Conservation (phyloP, 35 echinoderm and acorn worm species). For the Lytechinus variegatus region DNA sequence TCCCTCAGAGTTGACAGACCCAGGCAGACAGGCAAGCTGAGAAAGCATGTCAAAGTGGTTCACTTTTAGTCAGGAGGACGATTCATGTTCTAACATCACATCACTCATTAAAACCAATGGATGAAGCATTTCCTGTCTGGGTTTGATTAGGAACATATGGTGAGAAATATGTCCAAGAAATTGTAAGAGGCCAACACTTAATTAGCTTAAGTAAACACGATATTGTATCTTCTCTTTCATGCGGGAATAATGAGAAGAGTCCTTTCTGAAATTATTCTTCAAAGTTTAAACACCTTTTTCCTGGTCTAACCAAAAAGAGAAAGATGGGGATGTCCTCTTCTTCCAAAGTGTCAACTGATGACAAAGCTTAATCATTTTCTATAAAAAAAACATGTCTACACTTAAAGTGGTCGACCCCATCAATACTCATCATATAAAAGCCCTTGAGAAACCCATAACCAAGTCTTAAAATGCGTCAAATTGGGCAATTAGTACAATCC, state of each 20-base stretch:
- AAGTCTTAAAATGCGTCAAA: not conserved
- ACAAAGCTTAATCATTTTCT: not conserved
- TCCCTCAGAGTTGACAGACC: not conserved
- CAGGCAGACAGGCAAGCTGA: not conserved
- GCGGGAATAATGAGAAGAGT: not conserved
- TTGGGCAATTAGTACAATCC: not conserved
- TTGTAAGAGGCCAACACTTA: not conserved
- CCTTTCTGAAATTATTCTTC: not conserved
- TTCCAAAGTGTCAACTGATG: not conserved
- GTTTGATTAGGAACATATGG: not conserved
- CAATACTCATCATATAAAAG: not conserved
- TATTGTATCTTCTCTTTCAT: not conserved
- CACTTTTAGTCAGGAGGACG: not conserved
- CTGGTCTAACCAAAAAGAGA: not conserved
- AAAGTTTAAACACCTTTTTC: not conserved
- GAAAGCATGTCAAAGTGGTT: not conserved
- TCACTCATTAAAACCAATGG: not conserved
- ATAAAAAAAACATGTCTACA: not conserved
- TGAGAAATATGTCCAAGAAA: not conserved
- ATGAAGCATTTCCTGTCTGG: not conserved
- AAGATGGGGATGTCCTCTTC: not conserved
- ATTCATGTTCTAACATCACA: not conserved
- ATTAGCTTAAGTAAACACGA: not conserved
- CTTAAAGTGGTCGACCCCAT: not conserved
- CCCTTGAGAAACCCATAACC: not conserved